These are phyloP conservation scores for Platyscapa corneri DNA, from an alignment of 1,140 invertebrate species.

Conservation along the genomic window DNA sequence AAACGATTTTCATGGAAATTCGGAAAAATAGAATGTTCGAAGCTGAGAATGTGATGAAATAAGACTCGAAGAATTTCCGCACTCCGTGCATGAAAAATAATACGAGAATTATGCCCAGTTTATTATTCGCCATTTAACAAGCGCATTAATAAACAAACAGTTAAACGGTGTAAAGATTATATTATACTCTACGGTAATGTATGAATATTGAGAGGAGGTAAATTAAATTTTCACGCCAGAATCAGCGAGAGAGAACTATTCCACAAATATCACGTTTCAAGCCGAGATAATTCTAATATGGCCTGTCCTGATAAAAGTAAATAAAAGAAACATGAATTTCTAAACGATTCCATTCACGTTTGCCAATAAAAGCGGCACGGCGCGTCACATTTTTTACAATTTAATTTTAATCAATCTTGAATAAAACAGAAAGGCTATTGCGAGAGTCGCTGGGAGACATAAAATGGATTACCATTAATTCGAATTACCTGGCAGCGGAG, in stretches of 20 bases:
- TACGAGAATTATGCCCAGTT: background rate
- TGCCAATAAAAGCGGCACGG: background rate
- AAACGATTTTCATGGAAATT: no score
- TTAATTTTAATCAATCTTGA: slow-evolving; percentile 52
- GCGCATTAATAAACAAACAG: background rate
- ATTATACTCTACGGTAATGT: background rate
- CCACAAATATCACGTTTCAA: background rate
- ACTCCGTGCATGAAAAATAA: background rate
- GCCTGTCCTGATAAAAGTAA: background rate
- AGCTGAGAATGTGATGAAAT: background rate
- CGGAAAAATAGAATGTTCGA: no score
- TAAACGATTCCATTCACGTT: slow-evolving; percentile 24
- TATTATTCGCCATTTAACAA: background rate
- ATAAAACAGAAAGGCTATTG: slow-evolving; percentile 18
- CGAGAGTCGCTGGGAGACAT: background rate
- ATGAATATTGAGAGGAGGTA: background rate
- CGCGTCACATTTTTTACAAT: slow-evolving; percentile 43
- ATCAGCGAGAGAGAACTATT: background rate
- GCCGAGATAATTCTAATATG: background rate
- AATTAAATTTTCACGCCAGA: background rate
- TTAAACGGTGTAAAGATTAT: background rate
- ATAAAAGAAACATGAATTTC: background rate
- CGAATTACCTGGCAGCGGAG: slow-evolving; percentile 36
- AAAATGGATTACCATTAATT: slow-evolving; percentile 51
- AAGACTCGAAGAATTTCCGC: background rate